A percentile compares a stretch with the other conserved stretches of the same genome.
Conservation (phyloP, 2,888 invertebrate genomes). For the Diploptera punctata region DNA sequence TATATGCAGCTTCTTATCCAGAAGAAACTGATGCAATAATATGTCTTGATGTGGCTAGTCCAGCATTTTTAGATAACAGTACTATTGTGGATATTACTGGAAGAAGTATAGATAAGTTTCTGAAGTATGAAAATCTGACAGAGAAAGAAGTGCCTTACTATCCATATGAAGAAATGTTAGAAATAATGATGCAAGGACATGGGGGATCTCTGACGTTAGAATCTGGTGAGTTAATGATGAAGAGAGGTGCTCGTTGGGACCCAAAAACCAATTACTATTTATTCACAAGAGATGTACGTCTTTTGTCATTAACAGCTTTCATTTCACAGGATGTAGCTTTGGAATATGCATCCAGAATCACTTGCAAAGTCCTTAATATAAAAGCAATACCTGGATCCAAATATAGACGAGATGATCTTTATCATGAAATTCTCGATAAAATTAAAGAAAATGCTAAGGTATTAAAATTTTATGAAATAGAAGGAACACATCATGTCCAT, state of each 20-base stretch:
- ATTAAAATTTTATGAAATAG: conserved; percentile 70
- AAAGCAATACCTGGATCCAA: conserved; percentile 74
- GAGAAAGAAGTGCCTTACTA: conserved; percentile 72
- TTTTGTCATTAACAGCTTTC: conserved; percentile 68
- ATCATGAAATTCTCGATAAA: conserved; percentile 68
- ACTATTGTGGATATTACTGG: conserved; percentile 64
- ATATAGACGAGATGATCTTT: conserved; percentile 71
- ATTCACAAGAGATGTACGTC: conserved; percentile 76
- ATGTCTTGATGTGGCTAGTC: conserved; percentile 79
- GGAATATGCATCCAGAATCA: conserved; percentile 71
- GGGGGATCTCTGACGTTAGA: conserved; percentile 72
- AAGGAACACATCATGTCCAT: conserved; percentile 86
- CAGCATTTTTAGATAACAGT: conserved; percentile 66
- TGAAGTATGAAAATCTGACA: conserved; percentile 73
- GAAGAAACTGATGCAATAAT: conserved; percentile 72
- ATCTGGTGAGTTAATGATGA: conserved; percentile 75
- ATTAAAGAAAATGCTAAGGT: conserved; percentile 64
- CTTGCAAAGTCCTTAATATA: conserved; percentile 80
- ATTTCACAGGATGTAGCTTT: conserved; percentile 73
- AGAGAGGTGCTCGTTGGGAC: conserved; percentile 67
- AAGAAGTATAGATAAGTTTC: conserved; percentile 51
- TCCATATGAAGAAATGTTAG: conserved; percentile 75
- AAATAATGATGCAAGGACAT: conserved; percentile 75
- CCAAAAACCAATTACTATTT: conserved; percentile 53
- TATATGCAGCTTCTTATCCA: conserved; percentile 81